A percentile compares a stretch with the other conserved stretches of the same genome.
Evolutionary conservation across 1,140 invertebrate genomes (phyloP).

Genomic region (Pomacea maculata): DNA sequence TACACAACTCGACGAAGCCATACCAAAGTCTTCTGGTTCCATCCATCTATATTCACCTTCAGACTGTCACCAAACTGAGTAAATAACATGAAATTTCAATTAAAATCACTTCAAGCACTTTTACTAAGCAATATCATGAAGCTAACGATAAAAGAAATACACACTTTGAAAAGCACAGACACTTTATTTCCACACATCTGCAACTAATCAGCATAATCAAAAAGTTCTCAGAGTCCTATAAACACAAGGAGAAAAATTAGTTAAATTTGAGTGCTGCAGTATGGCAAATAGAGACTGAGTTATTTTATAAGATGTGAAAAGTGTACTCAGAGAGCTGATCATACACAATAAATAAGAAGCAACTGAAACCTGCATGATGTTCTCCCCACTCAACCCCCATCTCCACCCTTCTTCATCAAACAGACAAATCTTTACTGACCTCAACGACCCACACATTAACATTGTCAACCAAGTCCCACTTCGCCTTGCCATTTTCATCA

Average conservation of each 20-base stretch:
- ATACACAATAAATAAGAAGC: no score
- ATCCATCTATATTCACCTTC: conserved; percentile 58
- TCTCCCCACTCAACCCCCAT: no score
- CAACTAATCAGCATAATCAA: no score
- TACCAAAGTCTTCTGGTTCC: conserved; percentile 56
- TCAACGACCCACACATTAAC: conserved; percentile 90
- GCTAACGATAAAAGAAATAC: no score
- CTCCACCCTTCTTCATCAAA: no score
- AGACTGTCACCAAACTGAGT: conserved; percentile 56
- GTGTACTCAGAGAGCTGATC: no score
- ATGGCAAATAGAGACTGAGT: no score
- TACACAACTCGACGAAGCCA: conserved; percentile 61
- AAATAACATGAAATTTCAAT: conserved; percentile 14
- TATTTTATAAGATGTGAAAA: no score
- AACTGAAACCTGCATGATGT: no score
- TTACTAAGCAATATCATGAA: neutral
- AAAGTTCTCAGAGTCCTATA: neutral
- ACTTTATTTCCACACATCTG: no score
- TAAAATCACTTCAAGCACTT: neutral
- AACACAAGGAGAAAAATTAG: neutral
- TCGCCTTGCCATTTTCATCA: conserved; percentile 73
- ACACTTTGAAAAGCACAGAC: no score
- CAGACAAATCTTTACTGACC: conserved; percentile 67
- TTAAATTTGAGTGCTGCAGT: neutral
- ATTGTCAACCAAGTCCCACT: conserved; percentile 92